Evolutionary conservation across 1,140 invertebrate genomes (phyloP).

Genomic region (Drosophila dunni): DNA sequence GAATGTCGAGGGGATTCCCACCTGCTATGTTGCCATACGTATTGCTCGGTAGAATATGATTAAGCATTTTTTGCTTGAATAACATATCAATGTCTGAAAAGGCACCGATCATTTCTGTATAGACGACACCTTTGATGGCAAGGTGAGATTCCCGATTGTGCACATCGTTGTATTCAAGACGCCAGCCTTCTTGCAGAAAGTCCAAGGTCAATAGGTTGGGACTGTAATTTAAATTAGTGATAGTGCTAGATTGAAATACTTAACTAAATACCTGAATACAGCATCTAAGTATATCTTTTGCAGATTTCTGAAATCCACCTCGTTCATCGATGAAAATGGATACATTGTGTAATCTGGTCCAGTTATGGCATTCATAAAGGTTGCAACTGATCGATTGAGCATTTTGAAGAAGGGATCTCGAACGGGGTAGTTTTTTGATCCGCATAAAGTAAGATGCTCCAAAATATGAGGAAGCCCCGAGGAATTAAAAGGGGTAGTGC

Average conservation of each 20-base stretch:
- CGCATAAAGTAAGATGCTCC: constrained; percentile 95
- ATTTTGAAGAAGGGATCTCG: constrained; percentile 98
- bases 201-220: constrained; percentile 92
- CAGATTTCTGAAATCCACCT: constrained; percentile 92
- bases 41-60: constrained; percentile 91
- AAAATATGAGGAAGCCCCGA: constrained; percentile 96
- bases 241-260: too few species aligned
- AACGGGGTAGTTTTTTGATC: constrained; percentile 93
- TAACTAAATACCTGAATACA: constrained; percentile 87
- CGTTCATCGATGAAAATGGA: constrained; percentile 96
- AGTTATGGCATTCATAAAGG: constrained; percentile 98
- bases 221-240: constrained; percentile 68
- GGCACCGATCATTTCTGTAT: constrained; percentile 98
- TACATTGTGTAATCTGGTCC: constrained; percentile 96
- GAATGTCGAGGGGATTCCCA: constrained; percentile 94
- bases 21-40: constrained; percentile 94
- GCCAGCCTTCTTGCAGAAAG: constrained; percentile 97
- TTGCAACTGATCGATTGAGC: constrained; percentile 94
- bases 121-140: constrained; percentile 96
- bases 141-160: constrained; percentile 90
- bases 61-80: constrained; percentile 88
- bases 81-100: constrained; percentile 93
- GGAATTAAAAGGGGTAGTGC: constrained; percentile 94
- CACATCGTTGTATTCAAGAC: constrained; percentile 92
- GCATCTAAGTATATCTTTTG: constrained; percentile 95